phyloP scores from a whole-genome alignment of 2,888 invertebrate species.

The Sussaba pulchella region DNA sequence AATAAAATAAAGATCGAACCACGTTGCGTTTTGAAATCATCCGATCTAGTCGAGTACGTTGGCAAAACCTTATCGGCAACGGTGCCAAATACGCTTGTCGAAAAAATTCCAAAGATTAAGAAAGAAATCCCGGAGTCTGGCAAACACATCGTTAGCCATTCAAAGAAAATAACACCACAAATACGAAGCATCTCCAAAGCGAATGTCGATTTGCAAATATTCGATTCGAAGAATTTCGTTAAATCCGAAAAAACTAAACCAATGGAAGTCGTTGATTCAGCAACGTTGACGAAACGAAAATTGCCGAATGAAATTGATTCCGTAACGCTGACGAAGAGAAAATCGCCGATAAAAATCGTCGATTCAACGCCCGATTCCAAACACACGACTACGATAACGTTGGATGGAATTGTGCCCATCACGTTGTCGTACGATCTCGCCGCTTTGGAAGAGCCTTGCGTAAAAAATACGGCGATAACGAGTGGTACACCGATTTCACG shows the following conservation, averaged over 20 bases:
- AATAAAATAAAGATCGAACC: constrained; percentile 21
- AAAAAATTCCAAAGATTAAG: background rate
- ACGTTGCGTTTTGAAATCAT: background rate
- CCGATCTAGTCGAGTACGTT: background rate
- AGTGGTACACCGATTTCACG: constrained; percentile 18
- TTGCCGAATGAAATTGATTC: background rate
- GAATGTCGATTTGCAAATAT: constrained; percentile 36
- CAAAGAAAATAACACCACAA: constrained; percentile 1
- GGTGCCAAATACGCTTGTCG: background rate
- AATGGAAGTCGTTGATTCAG: too few relatives aligned
- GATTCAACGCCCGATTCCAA: constrained; percentile 10
- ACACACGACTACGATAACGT: constrained; percentile 47
- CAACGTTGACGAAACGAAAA: too few relatives aligned
- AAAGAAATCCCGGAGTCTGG: background rate
- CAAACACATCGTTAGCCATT: background rate
- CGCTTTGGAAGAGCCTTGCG: constrained; percentile 14
- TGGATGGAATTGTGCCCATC: constrained; percentile 59
- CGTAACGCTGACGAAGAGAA: background rate
- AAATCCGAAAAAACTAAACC: background rate
- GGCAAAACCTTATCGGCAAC: constrained; percentile 42
- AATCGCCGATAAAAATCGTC: background rate
- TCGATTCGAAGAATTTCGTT: background rate
- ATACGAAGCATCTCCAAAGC: constrained; percentile 37
- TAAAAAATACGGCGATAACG: background rate
- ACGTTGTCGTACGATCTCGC: constrained; percentile 58